phyloP scores from a whole-genome alignment of 2,113 vertebrate species.

The Corythornis vintsioides region DNA sequence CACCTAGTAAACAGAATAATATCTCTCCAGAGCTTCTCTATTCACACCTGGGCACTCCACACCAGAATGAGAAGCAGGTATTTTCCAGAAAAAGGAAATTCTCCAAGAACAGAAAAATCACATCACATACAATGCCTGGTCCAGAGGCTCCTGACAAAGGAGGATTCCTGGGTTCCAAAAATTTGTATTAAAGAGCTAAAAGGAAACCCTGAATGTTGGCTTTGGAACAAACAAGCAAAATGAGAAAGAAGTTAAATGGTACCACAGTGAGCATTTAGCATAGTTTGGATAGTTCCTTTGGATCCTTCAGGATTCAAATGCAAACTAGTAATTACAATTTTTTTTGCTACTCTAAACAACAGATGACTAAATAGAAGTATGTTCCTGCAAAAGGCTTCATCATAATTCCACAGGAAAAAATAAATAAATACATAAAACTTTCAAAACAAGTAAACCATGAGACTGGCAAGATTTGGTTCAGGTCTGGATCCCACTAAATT shows the following conservation, averaged over 20 bases:
- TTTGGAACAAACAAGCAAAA: background rate
- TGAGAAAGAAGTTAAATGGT: background rate
- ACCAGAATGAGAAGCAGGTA: background rate
- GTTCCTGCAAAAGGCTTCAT: background rate
- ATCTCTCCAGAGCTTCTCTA: background rate
- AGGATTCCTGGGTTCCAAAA: background rate
- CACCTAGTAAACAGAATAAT: background rate
- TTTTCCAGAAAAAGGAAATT: background rate
- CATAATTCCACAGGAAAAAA: background rate
- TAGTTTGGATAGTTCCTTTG: background rate
- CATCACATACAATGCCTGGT: background rate
- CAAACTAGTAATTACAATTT: background rate
- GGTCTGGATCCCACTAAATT: background rate
- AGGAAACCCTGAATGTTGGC: background rate
- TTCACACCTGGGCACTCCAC: background rate
- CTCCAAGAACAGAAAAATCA: background rate
- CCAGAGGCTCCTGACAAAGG: background rate
- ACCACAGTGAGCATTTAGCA: background rate
- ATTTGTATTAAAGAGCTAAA: background rate
- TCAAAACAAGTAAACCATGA: background rate
- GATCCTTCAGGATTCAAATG: background rate
- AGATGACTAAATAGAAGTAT: background rate
- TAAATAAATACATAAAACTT: background rate
- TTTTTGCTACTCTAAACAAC: background rate
- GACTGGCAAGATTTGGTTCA: background rate